Percentiles rank a stretch among this genome's conserved stretches.
Evolutionary conservation across 2,113 vertebrate species (phyloP).

Genomic region (Campylorhamphus procurvoides): DNA sequence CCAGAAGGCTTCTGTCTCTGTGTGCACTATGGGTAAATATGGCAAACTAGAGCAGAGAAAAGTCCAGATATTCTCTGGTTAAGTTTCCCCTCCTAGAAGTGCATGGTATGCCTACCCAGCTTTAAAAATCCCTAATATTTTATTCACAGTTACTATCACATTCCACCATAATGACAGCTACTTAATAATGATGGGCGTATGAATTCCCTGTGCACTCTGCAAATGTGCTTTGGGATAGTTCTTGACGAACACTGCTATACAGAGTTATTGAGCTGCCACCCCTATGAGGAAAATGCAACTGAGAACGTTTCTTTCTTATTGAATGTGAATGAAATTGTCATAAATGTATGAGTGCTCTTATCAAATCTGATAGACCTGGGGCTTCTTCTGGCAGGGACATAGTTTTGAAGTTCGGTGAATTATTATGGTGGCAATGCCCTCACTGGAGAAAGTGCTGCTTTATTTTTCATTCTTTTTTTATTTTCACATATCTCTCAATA

Average conservation of each 20-base stretch:
- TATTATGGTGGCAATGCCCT: not conserved
- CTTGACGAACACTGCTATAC: not conserved
- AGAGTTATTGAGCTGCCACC: slow-evolving; percentile 13
- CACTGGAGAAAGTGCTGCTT: not conserved
- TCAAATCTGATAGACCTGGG: slow-evolving; percentile 11
- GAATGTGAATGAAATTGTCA: slow-evolving; percentile 36
- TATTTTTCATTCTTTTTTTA: not conserved
- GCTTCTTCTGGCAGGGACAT: not conserved
- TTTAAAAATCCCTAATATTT: not conserved
- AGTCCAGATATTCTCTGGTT: not conserved
- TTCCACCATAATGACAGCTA: not conserved
- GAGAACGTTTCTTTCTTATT: slow-evolving; percentile 29
- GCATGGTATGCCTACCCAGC: not conserved
- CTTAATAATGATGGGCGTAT: not conserved
- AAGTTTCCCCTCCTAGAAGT: not conserved
- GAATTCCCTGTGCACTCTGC: not conserved
- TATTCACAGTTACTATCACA: not conserved
- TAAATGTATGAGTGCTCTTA: slow-evolving; percentile 6
- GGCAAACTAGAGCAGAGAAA: not conserved
- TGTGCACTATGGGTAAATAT: not conserved
- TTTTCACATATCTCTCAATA: not conserved
- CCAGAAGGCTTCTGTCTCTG: not conserved
- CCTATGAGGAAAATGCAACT: not conserved
- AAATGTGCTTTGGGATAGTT: not conserved
- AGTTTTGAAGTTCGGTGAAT: not conserved